Evolutionary conservation across 2,797 vertebrate species (phyloP).

Genomic region (Triplophysa bombifrons): DNA sequence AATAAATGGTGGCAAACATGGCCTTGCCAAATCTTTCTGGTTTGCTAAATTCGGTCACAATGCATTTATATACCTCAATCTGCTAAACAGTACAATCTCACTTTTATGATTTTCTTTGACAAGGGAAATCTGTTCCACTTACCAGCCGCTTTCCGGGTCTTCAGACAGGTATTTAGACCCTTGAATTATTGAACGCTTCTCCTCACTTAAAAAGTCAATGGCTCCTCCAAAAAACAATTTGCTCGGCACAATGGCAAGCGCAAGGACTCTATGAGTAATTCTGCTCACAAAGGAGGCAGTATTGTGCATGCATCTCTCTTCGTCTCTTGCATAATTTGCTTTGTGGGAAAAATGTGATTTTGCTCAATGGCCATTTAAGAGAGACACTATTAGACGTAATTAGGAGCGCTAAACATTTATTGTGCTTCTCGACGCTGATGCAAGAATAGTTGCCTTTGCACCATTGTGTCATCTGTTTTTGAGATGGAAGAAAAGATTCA

Average conservation of each 20-base stretch:
- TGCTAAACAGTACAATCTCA: background rate
- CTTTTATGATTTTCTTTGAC: background rate
- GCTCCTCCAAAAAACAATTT: background rate
- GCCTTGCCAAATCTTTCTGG: background rate
- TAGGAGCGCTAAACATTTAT: conserved; percentile 42
- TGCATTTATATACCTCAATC: background rate
- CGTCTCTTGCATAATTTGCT: conserved; percentile 31
- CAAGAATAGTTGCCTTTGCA: conserved; percentile 28
- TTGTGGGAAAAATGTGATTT: conserved; percentile 36
- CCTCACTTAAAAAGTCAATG: conserved; percentile 2
- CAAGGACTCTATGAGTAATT: conserved; percentile 41
- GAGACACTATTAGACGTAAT: conserved; percentile 43
- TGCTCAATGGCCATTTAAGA: conserved; percentile 39
- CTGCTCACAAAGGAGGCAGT: conserved; percentile 19
- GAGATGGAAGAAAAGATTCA: conserved; percentile 13
- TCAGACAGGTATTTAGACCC: conserved; percentile 15
- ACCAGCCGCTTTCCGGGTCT: conserved; percentile 12
- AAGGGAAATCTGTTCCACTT: background rate
- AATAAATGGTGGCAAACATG: background rate
- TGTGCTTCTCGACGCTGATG: conserved; percentile 37
- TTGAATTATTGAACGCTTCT: conserved; percentile 25
- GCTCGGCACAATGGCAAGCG: conserved; percentile 6
- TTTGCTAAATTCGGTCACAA: background rate
- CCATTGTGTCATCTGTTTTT: conserved; percentile 41
- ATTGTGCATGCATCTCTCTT: conserved; percentile 44